Base-by-base conservation (phyloP, 2,888 invertebrate genomes). In the Tenthredo scrophulariae region DNA sequence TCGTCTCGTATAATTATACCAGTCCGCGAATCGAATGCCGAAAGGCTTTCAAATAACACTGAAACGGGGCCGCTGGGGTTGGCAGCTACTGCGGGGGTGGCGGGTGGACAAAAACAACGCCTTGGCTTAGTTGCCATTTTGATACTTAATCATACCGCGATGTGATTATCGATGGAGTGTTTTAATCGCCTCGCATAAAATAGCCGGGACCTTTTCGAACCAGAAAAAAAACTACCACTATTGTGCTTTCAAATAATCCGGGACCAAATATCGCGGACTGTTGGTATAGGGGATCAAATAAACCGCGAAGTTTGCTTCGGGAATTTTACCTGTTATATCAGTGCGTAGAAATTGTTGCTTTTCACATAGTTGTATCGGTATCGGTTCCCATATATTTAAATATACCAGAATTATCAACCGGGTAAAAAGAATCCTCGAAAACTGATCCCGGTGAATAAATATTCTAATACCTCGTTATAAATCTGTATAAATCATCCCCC, bases 81-180 rank as follows among this genome's bases (percentile, higher is more conserved):
- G 72, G 84, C 84, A 75, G 85, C 85, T 13, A 29, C 10, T n/a
- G 67, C 13, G 43, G 65, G 67, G 79, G 43, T 29, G 33, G 26
- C 46, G 26, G 46, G 40, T 29, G n/a, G 80, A 84, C 50, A 65
- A 84, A 79, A 84, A 80, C 50, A 84, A 84, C 84, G 85, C 84
- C 85, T 87, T 85, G 65, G 75, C 84, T 62, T 77, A 87, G 87
- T 87, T 86, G 86, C 88, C 87, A 88, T 88, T 88, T 87, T 88
- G 87, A 87, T 86, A 87, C 84, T 84, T 86, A 85, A 72, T 80
- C 80, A 62, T 29, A 58, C 9, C 80, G 37, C 54, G 77, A 54
- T 74, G 84, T 85, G 84, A 58, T 83, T 72, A 50, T 72, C 79
- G 22, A 37, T 13, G 67, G 75, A 54, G 85, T 84, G 82, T 79